Evolutionary conservation across 1,140 invertebrate genomes (phyloP), one percentile per base, ranked within the genome.

Genomic region (Gonioctena quinquepunctata): DNA sequence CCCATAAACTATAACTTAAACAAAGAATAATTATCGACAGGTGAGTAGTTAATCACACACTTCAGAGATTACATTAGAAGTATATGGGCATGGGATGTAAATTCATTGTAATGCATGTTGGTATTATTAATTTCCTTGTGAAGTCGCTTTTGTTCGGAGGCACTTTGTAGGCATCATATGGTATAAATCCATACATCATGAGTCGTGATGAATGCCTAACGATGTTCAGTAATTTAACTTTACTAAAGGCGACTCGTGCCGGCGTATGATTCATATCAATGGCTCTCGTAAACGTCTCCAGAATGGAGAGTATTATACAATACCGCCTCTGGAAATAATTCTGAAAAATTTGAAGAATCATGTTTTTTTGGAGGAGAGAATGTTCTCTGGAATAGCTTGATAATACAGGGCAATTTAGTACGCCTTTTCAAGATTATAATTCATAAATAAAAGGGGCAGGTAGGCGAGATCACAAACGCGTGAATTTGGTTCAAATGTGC

Each of bases 161-260:
- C 67, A 69, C 25, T 33, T 26, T 60, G 18, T 42, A 63, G 68
- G 56, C 64, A 70, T 57, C 65, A 67, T 67, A 67, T 71, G 59
- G 65, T 61, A 71, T 61, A 66, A 71, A 71, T 71, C 70, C 72
- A 74, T 74, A 74, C 64, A 74, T 74, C 72, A 74, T 48, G 69
- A 64, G 50, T 74, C 72, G 72, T 74, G 72, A 71, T 71, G 72
- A 74, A 71, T 74, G 70, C 70, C 65, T 63, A 71, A 71, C 70
- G 65, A 71, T 71, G 72, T 74, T 74, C 65, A 74, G 72, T 71
- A 74, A 74, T 74, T 74, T 74, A 74, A 74, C 69, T 70, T 74
- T 49, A 74, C 72, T 74, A 54, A 74, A 74, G 72, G 72, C 72
- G 72, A 74, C 72, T 74, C 72, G 72, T 74, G 72, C 72, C 69